Percentiles rank a stretch among this genome's conserved stretches.
Conservation (phyloP, 1,140 invertebrate genomes). For the Leptonema lineaticorne region DNA sequence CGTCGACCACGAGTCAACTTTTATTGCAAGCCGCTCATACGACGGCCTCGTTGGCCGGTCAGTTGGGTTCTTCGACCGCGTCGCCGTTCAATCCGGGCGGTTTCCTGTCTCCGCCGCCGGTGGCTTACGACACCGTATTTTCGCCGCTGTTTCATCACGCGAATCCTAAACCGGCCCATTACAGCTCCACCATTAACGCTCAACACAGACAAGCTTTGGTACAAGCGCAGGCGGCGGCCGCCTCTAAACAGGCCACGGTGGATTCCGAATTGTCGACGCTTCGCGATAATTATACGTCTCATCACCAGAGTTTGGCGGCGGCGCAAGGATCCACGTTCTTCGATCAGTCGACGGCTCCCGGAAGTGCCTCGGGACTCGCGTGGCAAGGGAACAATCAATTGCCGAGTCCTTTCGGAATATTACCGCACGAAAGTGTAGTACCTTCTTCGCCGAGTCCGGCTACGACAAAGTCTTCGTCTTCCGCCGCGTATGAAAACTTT, state of each 20-base stretch:
- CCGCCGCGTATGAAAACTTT: slow-evolving; percentile 64
- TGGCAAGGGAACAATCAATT: slow-evolving; percentile 69
- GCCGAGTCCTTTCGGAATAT: slow-evolving; percentile 72
- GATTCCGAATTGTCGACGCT: slow-evolving; percentile 60
- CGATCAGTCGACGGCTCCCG: slow-evolving; percentile 60
- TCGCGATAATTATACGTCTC: slow-evolving; percentile 59
- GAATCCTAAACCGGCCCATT: slow-evolving; percentile 64
- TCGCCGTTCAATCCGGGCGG: slow-evolving; percentile 68
- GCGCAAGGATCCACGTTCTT: slow-evolving; percentile 61
- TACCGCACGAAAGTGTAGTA: slow-evolving; percentile 75
- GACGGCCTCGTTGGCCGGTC: slow-evolving; percentile 61
- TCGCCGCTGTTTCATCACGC: slow-evolving; percentile 70
- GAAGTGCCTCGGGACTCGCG: slow-evolving; percentile 55
- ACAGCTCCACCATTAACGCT: slow-evolving; percentile 60
- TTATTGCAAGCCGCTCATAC: slow-evolving; percentile 64
- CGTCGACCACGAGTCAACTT: slow-evolving; percentile 63
- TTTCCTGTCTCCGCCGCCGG: slow-evolving; percentile 67
- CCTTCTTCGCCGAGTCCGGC: slow-evolving; percentile 64
- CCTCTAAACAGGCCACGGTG: slow-evolving; percentile 57
- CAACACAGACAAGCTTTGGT: slow-evolving; percentile 61
- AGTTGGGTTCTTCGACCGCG: slow-evolving; percentile 57
- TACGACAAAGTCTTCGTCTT: slow-evolving; percentile 54
- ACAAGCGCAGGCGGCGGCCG: slow-evolving; percentile 55
- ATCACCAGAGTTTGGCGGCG: slow-evolving; percentile 56
- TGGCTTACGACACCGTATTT: slow-evolving; percentile 71